Conservation (phyloP, 2,888 invertebrate species). For the Agrotis segetum region DNA sequence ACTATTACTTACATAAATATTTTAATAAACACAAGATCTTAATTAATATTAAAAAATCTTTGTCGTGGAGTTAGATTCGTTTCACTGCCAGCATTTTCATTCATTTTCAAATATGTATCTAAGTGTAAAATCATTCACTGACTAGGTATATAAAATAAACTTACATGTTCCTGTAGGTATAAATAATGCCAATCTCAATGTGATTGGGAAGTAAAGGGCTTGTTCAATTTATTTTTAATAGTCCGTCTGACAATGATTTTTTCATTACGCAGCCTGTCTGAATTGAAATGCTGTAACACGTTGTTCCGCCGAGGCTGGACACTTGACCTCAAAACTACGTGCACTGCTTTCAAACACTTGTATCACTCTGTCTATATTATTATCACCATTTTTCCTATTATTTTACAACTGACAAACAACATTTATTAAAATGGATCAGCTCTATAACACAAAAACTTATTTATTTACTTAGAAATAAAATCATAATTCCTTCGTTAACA, state of each 20-base stretch:
- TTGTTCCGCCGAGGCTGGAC: constrained; percentile 76
- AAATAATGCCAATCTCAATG: not conserved
- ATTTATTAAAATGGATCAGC: not conserved
- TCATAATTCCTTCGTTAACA: not conserved
- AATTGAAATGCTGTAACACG: constrained; percentile 60
- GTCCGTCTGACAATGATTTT: constrained; percentile 23
- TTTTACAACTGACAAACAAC: constrained; percentile 11
- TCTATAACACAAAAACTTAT: not conserved
- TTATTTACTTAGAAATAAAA: constrained; percentile 17
- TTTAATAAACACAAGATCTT: not conserved
- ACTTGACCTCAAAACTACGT: constrained; percentile 79
- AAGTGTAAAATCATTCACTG: not conserved
- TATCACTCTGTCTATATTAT: constrained; percentile 16
- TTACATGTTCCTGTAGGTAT: constrained; percentile 18
- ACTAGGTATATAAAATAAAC: constrained; percentile 25
- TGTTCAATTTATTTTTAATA: constrained; percentile 15
- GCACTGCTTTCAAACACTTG: constrained; percentile 67
- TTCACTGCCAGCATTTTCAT: not conserved
- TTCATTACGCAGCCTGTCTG: constrained; percentile 27
- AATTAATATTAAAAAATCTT: too few relatives aligned
- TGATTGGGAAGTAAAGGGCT: constrained; percentile 9
- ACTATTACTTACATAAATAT: not conserved
- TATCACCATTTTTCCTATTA: constrained; percentile 41
- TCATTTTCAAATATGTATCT: too few relatives aligned
- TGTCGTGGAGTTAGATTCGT: too few relatives aligned